Evolutionary conservation across 2,113 vertebrate species (phyloP), one percentile per base, ranked within the genome.

Genomic region (Amphiprion ocellaris): DNA sequence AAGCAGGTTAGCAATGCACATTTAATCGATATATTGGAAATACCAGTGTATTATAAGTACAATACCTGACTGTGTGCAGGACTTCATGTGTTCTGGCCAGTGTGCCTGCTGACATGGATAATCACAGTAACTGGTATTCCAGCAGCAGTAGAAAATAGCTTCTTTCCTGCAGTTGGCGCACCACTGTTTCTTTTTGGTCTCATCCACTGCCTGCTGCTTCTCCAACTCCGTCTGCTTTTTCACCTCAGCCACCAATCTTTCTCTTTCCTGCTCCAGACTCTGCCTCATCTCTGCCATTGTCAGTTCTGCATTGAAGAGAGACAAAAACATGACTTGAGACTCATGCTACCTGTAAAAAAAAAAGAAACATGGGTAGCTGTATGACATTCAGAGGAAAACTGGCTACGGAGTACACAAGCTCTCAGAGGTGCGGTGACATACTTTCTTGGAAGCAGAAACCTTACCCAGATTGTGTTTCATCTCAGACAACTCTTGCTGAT

Each of bases 141-240:
- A 99, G 89, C 97, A 99, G 93, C 98, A 99, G 84, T 99, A 99
- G 89, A 99, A 99, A 64, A 99, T 99, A 89, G 97, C 97, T 86
- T 99, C 98, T 83, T 99, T 99, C 88, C 96, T 97, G 93, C 98
- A 99, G 92, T 97, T 97, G 54, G 98, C 98, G 0, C 98, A 99
- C 97, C 98, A 99, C 87, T 99, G 98, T 87, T 99, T 99, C 95
- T 98, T 98, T 91, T 99, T 99, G 69, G 98, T 99, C 94, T 99
- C 97, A 0, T 99, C 98, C 60, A 99, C 96, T 0, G 96, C 97
- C 91, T 97, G 97, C 82, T 98, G 97, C 87, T 97, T 98, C 85
- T 99, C 97, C 74, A 96, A 44, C 83, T 99, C 98, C 75, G 94
- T 95, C 91, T 99, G 98, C 86, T 98, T 99, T 89, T 97, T 99